Evolutionary conservation across 2,888 invertebrate species (phyloP), one percentile per base, ranked within the genome.

Genomic region (Ditylenchus weischeri): DNA sequence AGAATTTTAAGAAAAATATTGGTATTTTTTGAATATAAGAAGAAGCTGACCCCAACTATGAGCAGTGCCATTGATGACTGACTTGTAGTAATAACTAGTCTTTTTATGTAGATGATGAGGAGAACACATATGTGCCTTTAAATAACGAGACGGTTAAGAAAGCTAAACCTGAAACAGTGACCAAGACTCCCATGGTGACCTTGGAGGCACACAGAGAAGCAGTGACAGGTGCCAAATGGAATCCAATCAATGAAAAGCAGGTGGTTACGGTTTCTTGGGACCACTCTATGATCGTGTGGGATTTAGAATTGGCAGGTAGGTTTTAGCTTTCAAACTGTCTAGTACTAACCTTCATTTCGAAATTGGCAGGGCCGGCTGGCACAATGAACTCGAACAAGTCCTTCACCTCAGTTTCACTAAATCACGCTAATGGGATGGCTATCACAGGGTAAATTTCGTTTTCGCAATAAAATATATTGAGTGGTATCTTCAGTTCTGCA

Each of bases 281-380:
- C 86, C 94, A 96, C 83, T 90, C 93, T 0, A 86, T 98, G 19
- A 90, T 91, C 84, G 84, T 93, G 11, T 98, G 96, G 96, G 95
- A 98, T 84, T 87, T 91, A 57, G 81, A 83, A 63, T 63, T 80
- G 54, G 79, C 78, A 62, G 72, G 67, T 69, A 69, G 47, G 67
- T 38, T 64, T 19, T n/a, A 23, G 62, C 19, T 47, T 49, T n/a
- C 57, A 36, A 23, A 29, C 15, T 4, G 18, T 59, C 35, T 59
- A 21, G 43, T n/a, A 21, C 48, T 43, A 3, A 18, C 47, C 47
- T 47, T 29, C 23, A 2, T 59, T 1, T 15, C n/a, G 15, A 43
- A 36, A 21, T 47, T 18, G 67, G 58, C 48, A 71, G 68, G 65
- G 19, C 74, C 71, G 64, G 70, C 65, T 19, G 18, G 65, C 60